Evolutionary conservation across 2,888 invertebrate species (phyloP), one percentile per base, ranked within the genome.

Genomic region (Cephus spinipes): DNA sequence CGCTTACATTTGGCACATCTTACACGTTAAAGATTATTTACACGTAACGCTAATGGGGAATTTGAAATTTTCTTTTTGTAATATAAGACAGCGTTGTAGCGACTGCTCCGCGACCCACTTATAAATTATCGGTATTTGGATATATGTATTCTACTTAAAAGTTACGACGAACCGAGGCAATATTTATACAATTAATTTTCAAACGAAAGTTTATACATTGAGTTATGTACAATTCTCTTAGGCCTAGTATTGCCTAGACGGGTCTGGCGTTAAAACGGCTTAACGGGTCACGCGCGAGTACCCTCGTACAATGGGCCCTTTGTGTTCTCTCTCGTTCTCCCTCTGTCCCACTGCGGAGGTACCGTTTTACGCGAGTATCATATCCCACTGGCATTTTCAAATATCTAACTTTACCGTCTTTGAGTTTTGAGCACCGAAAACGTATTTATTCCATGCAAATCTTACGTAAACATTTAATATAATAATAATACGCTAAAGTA

Each of bases 401-500:
- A 55, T 23, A 55, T 55, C 55, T 55, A 55, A 55, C 55, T 55
- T 55, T 1, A 23, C 55, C 9, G 9, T 71, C 71, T 12, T 71
- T 33, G 30, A 32, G 80, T 74, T 76, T 87, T 85, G 84, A 87
- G 86, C 86, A 86, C 83, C 84, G 82, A 82, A 84, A 84, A 77
- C 76, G 76, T 76, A 68, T 76, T 73, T 75, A 55, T 79, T 74
- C 30, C 77, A 73, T 75, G 75, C 74, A 30, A 81, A 76, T 75
- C 80, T 85, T 84, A 84, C 81, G 83, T 82, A 81, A 86, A 86
- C 81, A 84, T 83, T 85, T 83, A 84, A 86, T 87, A 86, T 81
- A 84, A 86, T 81, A 84, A 86, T 83, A 84, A 84, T 87, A 89
- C 85, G 87, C 88, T 86, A 87, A 88, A 88, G 86, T 89, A 90